Evolutionary conservation across 2,113 vertebrate genomes (phyloP).

Genomic region (Pseudorasbora parva): DNA sequence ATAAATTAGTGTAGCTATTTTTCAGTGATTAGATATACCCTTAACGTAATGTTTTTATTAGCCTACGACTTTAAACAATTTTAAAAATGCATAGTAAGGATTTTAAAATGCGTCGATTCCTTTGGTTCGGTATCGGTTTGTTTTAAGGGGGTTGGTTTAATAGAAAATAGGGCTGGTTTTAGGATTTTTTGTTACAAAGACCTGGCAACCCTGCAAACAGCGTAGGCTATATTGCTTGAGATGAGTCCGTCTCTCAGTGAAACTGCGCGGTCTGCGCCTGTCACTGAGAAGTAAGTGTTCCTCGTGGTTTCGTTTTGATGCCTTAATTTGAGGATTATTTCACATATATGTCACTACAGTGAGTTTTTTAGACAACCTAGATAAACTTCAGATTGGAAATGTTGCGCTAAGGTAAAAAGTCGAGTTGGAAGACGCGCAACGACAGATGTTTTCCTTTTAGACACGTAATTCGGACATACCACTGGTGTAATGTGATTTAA

Average conservation of each 20-base stretch:
- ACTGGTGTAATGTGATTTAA: background rate
- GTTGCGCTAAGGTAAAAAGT: background rate
- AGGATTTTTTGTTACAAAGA: background rate
- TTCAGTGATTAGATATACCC: background rate
- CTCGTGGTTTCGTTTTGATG: background rate
- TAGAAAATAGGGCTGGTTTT: background rate
- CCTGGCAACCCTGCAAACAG: slow-evolving; percentile 17
- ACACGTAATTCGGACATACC: background rate
- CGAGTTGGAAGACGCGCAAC: background rate
- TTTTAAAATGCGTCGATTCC: too few species aligned
- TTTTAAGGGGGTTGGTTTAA: background rate
- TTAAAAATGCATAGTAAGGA: background rate
- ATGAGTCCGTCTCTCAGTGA: slow-evolving; percentile 5
- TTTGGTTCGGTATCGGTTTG: background rate
- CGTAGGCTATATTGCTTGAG: background rate
- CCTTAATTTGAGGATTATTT: background rate
- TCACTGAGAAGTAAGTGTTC: background rate
- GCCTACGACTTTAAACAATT: background rate
- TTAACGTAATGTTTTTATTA: background rate
- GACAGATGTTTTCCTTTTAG: background rate
- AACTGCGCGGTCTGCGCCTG: slow-evolving; percentile 8
- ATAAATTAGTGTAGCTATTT: background rate
- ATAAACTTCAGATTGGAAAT: background rate
- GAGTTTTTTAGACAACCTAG: background rate
- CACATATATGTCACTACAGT: background rate